Base-by-base conservation (phyloP, 2,113 vertebrate genomes). In the Irena cyanogastra region DNA sequence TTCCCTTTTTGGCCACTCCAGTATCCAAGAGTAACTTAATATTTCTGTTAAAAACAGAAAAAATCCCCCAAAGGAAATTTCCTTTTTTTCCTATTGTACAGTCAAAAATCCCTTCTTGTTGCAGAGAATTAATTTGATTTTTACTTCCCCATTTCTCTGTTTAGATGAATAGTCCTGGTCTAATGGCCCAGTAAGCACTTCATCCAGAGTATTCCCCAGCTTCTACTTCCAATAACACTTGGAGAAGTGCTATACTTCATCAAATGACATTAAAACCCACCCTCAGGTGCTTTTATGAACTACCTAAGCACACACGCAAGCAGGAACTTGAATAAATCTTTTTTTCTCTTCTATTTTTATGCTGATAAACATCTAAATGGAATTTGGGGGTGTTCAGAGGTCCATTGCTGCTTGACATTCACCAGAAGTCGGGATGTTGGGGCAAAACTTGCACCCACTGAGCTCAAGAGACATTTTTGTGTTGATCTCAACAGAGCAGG, bases 51-150 rank as follows among this genome's bases (percentile, higher is more conserved):
- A 86, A 87, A 94, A 6, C 56, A 89, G 69, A 89, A 91, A 45
- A 82, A 94, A 61, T 85, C 15, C 84, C 89, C 59, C 39, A 35
- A 89, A 84, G 86, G 83, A 92, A 90, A 93, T 94, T 89, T 92
- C 65, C 66, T 81, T 92, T 86, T 89, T 86, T 93, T 45, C 60
- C 80, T 92, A 6, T 22, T 11, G 64, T 84, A 60, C 80, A 75
- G 41, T 84, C 83, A 96, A 72, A 96, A 93, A 23, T 81, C 86
- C 94, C 90, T 75, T 82, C 35, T 77, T 63, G 7, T 49, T 83
- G 65, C 24, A 21, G 14, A n/a, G 33, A 33, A 78, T 80, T 86
- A 14, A 27, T 39, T 37, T 81, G 52, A 3, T 52, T 87, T 89
- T 92, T 90, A 82, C 90, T 96, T 96, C 86, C 72, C 56, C 39